Conservation (phyloP, 2,797 vertebrate genomes). For the Phoebastria nigripes region DNA sequence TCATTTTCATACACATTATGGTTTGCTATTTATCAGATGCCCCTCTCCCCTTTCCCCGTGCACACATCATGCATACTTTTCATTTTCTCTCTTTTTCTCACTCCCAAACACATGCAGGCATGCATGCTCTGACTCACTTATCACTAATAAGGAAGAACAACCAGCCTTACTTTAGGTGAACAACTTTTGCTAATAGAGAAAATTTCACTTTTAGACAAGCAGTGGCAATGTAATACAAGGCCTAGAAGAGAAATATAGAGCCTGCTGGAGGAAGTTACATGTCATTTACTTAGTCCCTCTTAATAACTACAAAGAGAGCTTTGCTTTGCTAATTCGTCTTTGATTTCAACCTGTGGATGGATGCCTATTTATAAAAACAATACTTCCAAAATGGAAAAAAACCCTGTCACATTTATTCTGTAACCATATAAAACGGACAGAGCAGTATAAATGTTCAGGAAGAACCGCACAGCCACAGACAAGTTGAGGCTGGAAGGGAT, state of each 20-base stretch:
- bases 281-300: background rate
- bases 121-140: background rate
- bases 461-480: background rate
- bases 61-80: background rate
- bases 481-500: background rate
- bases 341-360: background rate
- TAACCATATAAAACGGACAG: background rate
- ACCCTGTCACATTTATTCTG: background rate
- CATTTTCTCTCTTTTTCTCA: background rate
- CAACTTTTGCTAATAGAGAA: background rate
- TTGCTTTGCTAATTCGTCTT: background rate
- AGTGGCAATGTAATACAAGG: background rate
- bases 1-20: background rate
- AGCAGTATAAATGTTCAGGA: background rate
- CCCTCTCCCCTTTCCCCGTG: background rate
- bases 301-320: background rate
- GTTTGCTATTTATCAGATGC: background rate
- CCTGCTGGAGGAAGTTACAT: background rate
- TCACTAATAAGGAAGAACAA: background rate
- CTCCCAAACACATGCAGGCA: background rate
- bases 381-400: background rate
- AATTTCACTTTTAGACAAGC: background rate
- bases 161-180: background rate
- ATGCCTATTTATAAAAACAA: background rate
- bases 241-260: background rate